phyloP scores from a whole-genome alignment of 2,113 vertebrate genomes.

The Miniopterus natalensis region DNA sequence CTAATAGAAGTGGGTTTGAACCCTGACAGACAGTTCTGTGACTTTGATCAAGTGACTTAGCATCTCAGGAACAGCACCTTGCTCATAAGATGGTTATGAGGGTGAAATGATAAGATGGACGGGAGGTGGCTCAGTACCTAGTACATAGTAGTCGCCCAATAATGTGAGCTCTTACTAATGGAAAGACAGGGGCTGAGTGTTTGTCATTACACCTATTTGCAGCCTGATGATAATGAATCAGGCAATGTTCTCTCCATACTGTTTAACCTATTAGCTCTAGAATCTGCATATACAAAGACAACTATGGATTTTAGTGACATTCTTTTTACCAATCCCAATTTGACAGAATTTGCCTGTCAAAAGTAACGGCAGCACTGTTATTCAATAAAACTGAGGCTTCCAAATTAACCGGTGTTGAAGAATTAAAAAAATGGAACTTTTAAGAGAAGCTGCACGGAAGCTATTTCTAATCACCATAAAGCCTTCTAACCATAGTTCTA shows the following conservation, averaged over 20 bases:
- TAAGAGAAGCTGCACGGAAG: neutral
- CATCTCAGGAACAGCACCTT: neutral
- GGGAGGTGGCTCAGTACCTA: too few species aligned
- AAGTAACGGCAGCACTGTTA: conserved; percentile 25
- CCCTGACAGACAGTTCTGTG: neutral
- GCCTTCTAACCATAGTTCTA: neutral
- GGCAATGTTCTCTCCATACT: neutral
- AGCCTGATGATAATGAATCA: neutral
- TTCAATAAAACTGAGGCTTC: conserved; percentile 28
- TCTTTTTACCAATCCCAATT: neutral
- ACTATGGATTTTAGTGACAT: neutral
- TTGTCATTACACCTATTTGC: neutral
- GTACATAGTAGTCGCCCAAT: neutral
- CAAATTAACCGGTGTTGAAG: conserved; percentile 16
- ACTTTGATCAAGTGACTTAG: neutral
- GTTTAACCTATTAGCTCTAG: neutral
- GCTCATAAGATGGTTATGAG: neutral
- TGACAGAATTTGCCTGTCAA: neutral
- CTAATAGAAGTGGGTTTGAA: conserved; percentile 7
- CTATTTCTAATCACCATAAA: neutral
- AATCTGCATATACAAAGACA: neutral
- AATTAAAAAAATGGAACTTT: neutral
- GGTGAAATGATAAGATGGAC: accelerated
- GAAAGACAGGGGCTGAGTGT: neutral
- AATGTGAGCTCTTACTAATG: neutral